Conservation (phyloP, 2,888 invertebrate genomes). For the Rambutsinella grinnellia region DNA sequence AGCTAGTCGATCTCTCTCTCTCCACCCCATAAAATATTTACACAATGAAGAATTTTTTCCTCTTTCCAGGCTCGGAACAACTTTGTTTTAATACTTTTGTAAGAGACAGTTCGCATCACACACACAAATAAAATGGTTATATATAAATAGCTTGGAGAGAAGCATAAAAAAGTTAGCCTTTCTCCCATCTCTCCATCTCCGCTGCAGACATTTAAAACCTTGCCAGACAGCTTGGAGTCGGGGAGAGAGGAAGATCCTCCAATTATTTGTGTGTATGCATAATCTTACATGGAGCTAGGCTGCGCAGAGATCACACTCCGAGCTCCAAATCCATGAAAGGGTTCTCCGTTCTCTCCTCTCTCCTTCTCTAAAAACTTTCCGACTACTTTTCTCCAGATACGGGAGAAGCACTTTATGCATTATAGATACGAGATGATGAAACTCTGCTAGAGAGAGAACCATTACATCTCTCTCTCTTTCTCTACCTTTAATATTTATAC, state of each 20-base stretch:
- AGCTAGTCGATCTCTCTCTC: background rate
- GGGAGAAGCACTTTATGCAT: conserved; percentile 51
- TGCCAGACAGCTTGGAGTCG: conserved; percentile 51
- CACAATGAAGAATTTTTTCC: background rate
- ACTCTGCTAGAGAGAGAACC: background rate
- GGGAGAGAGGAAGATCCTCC: conserved; percentile 27
- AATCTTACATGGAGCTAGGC: too few relatives aligned
- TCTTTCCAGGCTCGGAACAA: background rate
- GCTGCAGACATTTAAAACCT: conserved; percentile 31
- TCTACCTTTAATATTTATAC: conserved; percentile 50
- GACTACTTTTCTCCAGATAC: too few relatives aligned
- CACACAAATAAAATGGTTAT: background rate
- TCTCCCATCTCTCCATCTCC: background rate
- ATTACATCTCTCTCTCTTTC: background rate
- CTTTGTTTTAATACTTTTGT: background rate
- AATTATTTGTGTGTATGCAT: background rate
- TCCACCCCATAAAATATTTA: background rate
- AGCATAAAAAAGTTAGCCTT: background rate
- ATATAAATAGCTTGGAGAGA: background rate
- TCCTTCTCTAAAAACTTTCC: too few relatives aligned
- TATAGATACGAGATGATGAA: conserved; percentile 35
- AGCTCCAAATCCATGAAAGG: too few relatives aligned
- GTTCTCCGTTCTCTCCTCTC: too few relatives aligned
- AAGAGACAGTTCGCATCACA: too few relatives aligned
- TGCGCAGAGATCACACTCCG: too few relatives aligned